These are phyloP conservation scores for Rotaria sp. DNA, from an alignment of 2,888 invertebrate genomes.

Conservation along the genomic window DNA sequence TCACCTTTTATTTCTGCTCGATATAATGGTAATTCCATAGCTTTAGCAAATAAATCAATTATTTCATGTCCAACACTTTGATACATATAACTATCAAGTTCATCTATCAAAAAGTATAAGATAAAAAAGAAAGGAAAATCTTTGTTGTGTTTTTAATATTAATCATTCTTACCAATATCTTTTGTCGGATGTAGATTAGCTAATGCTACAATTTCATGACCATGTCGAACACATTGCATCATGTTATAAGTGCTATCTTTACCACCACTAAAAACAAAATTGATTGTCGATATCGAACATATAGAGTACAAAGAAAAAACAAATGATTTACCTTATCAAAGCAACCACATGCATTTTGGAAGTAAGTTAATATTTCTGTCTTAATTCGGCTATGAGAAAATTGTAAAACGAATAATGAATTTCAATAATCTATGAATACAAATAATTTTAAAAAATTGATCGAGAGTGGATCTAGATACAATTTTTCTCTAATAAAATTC, in stretches of 20 bases:
- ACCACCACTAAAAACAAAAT: slow-evolving; percentile 70
- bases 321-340: background rate
- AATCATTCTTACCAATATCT: slow-evolving; percentile 50
- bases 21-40: slow-evolving; percentile 84
- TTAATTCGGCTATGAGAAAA: background rate
- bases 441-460: background rate
- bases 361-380: background rate
- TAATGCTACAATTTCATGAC: slow-evolving; percentile 86
- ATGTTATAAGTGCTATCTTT: slow-evolving; percentile 99
- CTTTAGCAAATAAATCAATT: slow-evolving; percentile 79
- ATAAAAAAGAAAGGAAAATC: background rate
- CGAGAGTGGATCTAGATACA: too few species aligned
- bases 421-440: background rate
- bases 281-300: background rate
- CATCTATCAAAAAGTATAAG: slow-evolving; percentile 50
- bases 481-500: too few species aligned
- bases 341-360: background rate
- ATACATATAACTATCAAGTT: slow-evolving; percentile 95
- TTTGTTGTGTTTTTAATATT: too few species aligned
- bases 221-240: slow-evolving; percentile 91
- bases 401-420: background rate
- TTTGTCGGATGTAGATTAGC: slow-evolving; percentile 79
- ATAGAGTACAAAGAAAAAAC: background rate
- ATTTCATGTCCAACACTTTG: slow-evolving; percentile 96
- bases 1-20: slow-evolving; percentile 74